Base-by-base conservation (phyloP, 2,888 invertebrate genomes). In the Dicycla oo region DNA sequence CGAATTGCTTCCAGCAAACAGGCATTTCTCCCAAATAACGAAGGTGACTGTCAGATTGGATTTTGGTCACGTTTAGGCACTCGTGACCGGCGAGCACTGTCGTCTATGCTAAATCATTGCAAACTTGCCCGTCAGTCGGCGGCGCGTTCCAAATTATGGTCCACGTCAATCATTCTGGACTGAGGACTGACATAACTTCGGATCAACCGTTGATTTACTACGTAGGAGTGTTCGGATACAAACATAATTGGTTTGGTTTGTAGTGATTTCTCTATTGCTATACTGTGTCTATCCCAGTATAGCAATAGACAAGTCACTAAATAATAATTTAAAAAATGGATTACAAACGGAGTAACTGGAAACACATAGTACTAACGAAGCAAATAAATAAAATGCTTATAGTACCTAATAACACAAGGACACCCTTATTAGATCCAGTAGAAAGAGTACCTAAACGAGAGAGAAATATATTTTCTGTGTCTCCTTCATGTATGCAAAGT, bases 1-100 rank as follows among this genome's bases (percentile, higher is more conserved):
- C 26, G n/a, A 78, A 82, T 66, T 58, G 56, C 45, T 47, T 57
- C 51, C 64, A 60, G 18, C 53, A 70, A 75, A 78, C 67, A 51
- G 53, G 47, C 63, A 70, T 73, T 68, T 66, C 60, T 45, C 23
- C n/a, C 11, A 72, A 75, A 69, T 75, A 73, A 62, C 75, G 51
- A 78, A 51, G 68, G 60, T 76, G 62, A 68, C 69, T 75, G 75
- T 67, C 75, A 72, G 54, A 60, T 49, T 53, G 70, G 72, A 80
- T 84, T 84, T 82, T 71, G 74, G 78, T 84, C 84, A 84, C 80
- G 77, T 70, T 67, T 57, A n/a, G n/a, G n/a, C n/a, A 51, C 43
- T 51, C n/a, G 26, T 57, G 66, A 67, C 70, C 40, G n/a, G n/a
- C n/a, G 13, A 51, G 47, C 23, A 40, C 34, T 54, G 66, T 69